Evolutionary conservation across 2,888 invertebrate species (phyloP), one percentile per base, ranked within the genome.

Genomic region (Pediacus dermestoides): DNA sequence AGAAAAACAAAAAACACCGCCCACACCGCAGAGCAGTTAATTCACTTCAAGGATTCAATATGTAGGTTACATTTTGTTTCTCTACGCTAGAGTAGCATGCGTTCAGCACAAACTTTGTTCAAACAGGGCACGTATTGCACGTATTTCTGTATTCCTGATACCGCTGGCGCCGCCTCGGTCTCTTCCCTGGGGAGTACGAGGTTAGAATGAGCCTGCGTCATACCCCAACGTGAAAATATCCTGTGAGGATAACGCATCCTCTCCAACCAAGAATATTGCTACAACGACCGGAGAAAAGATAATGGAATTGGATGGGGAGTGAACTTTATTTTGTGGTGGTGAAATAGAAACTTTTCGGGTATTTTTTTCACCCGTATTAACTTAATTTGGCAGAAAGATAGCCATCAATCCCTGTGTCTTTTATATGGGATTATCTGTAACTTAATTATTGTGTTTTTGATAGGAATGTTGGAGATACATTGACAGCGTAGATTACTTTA

Each of bases 101-200:
- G n/a, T n/a, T n/a, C n/a, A n/a, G n/a, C 8, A 8, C 8, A 8
- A 18, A 18, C 4, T 4, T 18, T 18, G 4, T 18, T 18, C 4
- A 8, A 8, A 6, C 18, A 4, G 18, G 4, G 26, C 26, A 39
- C 33, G 34, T 26, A 34, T 41, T 34, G 30, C 38, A 41, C 44
- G 36, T 45, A 28, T 28, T 46, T 31, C 46, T 46, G 46, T 32
- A 43, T 30, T 46, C 46, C 46, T 46, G 46, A 37, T 46, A 46
- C 39, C 21, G 32, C 31, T 46, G 46, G 46, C 46, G 46, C 46
- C 46, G 46, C 46, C 37, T 46, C 40, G 43, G 22, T 43, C 30
- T 39, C 30, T 34, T 46, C 46, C 40, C 42, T 39, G 27, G 46
- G 46, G 43, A 46, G 16, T 36, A 34, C 40, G 42, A 46, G 46